Conservation (phyloP, 2,888 invertebrate species). For the Tenthredo mesomela region DNA sequence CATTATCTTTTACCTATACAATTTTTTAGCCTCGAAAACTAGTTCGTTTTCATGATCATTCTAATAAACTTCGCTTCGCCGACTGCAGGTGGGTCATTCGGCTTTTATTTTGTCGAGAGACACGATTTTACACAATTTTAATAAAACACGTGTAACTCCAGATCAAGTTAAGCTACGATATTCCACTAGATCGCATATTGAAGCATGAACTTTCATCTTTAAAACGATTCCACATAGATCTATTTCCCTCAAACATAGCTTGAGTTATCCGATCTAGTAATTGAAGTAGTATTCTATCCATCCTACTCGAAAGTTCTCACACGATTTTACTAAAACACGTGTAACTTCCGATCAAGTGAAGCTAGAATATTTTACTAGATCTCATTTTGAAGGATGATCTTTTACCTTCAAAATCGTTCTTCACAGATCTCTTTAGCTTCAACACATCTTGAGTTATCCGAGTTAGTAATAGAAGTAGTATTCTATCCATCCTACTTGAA, state of each 20-base stretch:
- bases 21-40: neutral
- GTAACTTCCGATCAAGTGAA: neutral
- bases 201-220: neutral
- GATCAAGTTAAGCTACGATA: neutral
- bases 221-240: neutral
- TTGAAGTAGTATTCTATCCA: neutral
- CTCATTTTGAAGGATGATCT: neutral
- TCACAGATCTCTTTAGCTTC: neutral
- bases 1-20: neutral
- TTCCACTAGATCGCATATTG: neutral
- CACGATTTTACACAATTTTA: neutral
- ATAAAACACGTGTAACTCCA: neutral
- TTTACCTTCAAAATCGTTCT: neutral
- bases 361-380: neutral
- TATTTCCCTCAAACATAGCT: neutral
- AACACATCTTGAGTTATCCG: neutral
- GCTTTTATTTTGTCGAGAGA: neutral
- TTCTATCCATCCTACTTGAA: neutral
- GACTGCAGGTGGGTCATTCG: neutral
- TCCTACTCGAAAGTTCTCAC: neutral
- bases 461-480: neutral
- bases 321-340: neutral
- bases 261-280: neutral
- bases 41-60: neutral
- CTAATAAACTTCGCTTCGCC: neutral